Conservation (phyloP, 2,888 invertebrate genomes). For the Protodeltote pygarga region DNA sequence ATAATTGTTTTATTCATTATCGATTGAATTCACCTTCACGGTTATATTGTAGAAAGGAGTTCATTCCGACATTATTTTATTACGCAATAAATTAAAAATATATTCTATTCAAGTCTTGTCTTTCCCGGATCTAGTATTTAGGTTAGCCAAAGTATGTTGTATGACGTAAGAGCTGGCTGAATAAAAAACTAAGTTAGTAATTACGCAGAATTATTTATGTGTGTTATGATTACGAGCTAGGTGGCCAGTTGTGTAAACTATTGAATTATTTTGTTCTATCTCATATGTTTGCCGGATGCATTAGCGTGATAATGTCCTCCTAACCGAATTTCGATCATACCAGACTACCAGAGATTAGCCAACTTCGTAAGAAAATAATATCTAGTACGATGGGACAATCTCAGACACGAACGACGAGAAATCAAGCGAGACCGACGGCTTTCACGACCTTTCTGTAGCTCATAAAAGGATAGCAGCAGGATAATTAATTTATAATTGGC, state of each 20-base stretch:
- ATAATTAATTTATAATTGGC: too few species aligned
- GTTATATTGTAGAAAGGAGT: constrained; percentile 43
- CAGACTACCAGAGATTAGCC: too few species aligned
- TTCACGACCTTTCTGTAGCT: too few species aligned
- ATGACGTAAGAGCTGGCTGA: constrained; percentile 39
- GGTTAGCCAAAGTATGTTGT: constrained; percentile 21
- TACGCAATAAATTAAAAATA: constrained; percentile 41
- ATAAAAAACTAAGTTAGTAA: constrained; percentile 34
- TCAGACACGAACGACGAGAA: too few species aligned
- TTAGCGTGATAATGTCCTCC: background rate
- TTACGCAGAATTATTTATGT: constrained; percentile 27
- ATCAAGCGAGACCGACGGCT: too few species aligned
- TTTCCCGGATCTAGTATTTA: constrained; percentile 51
- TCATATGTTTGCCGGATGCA: constrained; percentile 5
- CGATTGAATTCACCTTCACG: constrained; percentile 50
- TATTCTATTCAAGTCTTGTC: constrained; percentile 37
- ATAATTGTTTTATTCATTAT: constrained; percentile 48
- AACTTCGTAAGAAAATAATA: too few species aligned
- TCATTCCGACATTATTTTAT: constrained; percentile 23
- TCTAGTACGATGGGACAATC: too few species aligned
- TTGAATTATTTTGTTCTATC: constrained; percentile 15
- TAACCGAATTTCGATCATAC: background rate
- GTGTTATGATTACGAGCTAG: constrained; percentile 21
- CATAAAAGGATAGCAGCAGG: too few species aligned
- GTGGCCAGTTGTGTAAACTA: constrained; percentile 20